Evolutionary conservation across 2,888 invertebrate genomes (phyloP), one percentile per base, ranked within the genome.

Genomic region (Aethes cnicana): DNA sequence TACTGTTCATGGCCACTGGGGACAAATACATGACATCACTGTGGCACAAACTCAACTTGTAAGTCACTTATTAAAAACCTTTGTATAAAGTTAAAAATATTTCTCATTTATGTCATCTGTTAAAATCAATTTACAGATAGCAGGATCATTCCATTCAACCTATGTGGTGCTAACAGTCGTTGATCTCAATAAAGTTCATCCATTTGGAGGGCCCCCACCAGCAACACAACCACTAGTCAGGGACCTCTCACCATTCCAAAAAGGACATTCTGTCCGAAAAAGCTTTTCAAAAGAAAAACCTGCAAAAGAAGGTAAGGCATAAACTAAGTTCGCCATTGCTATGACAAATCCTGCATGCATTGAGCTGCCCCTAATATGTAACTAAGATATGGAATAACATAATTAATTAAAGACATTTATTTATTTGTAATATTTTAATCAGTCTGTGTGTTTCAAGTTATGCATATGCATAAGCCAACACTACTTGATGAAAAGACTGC

Each of bases 11-110:
- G 94, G 96, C 21, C 94, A 95, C 57, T 98, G 98, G 97, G 95
- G 95, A 41, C 93, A 94, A 72, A 93, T 96, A 57, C 94, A 95
- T 71, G 98, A 98, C 80, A 95, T 98, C 82, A 96, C 97, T 56
- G 93, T 96, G 47, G 94, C 95, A 54, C 95, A 97, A 74, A 95
- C 95, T 77, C 97, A 97, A 86, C 90, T 98, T 87, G 97, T 98
- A 91, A 91, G 93, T 87, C 26, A 8, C 11, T n/a, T 20, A 17
- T n/a, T n/a, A n/a, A n/a, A n/a, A n/a, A n/a, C n/a, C n/a, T n/a
- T n/a, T n/a, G n/a, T n/a, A n/a, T n/a, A n/a, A n/a, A n/a, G n/a
- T n/a, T n/a, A n/a, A n/a, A n/a, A n/a, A 8, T 36, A 14, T 9
- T 3, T 7, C 3, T 12, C 20, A 12, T 33, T 23, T 21, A 28